Percentiles rank a stretch among this genome's conserved stretches.
These are phyloP conservation scores for Sebastes diaconus DNA, from an alignment of 2,797 vertebrate genomes.

Conservation along the genomic window DNA sequence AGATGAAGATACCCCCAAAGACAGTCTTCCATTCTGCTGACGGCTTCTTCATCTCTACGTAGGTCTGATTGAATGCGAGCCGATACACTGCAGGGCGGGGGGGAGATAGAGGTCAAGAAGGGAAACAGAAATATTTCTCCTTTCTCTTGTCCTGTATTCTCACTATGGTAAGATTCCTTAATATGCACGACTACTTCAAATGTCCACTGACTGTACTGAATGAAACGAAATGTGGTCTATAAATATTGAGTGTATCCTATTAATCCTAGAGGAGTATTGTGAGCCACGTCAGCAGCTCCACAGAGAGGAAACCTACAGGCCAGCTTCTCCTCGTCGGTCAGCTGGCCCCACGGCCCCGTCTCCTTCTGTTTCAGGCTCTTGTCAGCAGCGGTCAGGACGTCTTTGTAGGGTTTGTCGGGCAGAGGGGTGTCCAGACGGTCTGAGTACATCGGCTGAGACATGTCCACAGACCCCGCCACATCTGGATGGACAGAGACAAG, in stretches of 20 bases:
- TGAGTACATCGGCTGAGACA: slow-evolving; percentile 78
- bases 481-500: slow-evolving; percentile 41
- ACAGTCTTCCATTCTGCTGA: slow-evolving; percentile 87
- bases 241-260: background rate
- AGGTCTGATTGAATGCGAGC: slow-evolving; percentile 82
- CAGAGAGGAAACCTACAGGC: slow-evolving; percentile 73
- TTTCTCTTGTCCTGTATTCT: background rate
- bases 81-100: slow-evolving; percentile 82
- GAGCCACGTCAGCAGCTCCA: background rate
- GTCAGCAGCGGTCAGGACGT: slow-evolving; percentile 72
- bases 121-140: too few species aligned
- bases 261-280: background rate
- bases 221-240: background rate
- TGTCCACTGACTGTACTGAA: background rate
- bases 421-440: slow-evolving; percentile 83
- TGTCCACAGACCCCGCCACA: slow-evolving; percentile 68
- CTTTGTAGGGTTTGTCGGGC: slow-evolving; percentile 81
- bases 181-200: background rate
- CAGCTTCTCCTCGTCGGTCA: slow-evolving; percentile 87
- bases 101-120: background rate
- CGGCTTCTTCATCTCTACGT: slow-evolving; percentile 83
- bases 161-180: background rate
- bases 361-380: slow-evolving; percentile 88
- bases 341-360: slow-evolving; percentile 86
- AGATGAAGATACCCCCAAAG: slow-evolving; percentile 80